These are phyloP conservation scores for Heliangelus exortis DNA, from an alignment of 2,797 vertebrate genomes.

Conservation along the genomic window DNA sequence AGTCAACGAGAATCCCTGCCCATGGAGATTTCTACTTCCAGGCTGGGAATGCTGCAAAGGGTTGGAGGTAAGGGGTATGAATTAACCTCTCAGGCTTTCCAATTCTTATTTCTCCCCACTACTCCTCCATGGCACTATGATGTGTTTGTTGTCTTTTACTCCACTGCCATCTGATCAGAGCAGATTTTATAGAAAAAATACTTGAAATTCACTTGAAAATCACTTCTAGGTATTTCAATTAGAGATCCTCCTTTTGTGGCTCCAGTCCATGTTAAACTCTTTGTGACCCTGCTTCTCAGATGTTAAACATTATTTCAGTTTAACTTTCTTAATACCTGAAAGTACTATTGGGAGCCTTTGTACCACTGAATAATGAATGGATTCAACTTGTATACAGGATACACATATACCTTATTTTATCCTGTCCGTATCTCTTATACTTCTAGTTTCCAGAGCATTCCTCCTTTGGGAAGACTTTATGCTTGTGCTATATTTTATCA, in stretches of 20 bases:
- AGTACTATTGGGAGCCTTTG: neutral
- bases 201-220: neutral
- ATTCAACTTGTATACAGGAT: neutral
- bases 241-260: neutral
- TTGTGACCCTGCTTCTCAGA: neutral
- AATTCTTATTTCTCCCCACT: neutral
- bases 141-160: neutral
- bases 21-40: neutral
- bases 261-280: neutral
- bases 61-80: neutral
- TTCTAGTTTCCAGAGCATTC: neutral
- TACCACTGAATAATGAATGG: neutral
- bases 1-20: neutral
- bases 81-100: neutral
- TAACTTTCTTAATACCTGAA: neutral
- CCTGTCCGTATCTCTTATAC: neutral
- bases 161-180: neutral
- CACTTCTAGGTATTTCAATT: neutral
- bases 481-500: slow-evolving; percentile 34
- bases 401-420: neutral
- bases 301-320: neutral
- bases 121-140: neutral
- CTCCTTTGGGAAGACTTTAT: neutral
- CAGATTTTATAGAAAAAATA: neutral
- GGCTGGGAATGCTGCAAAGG: neutral